Percentiles rank a stretch among this genome's conserved stretches.
Conservation (phyloP, 2,888 invertebrate genomes). For the Rhamphomyia laevipes region DNA sequence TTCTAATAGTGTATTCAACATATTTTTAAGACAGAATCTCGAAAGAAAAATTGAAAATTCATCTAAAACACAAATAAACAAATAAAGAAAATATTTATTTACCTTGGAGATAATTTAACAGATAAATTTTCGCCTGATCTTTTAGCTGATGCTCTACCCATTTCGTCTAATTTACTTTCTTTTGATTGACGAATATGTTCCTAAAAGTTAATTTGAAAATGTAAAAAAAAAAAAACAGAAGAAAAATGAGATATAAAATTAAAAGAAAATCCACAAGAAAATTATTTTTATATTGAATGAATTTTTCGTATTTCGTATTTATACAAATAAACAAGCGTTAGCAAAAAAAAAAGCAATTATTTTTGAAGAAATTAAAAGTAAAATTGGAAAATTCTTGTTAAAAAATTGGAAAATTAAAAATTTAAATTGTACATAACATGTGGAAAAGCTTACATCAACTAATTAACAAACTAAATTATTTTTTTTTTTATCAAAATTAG, state of each 20-base stretch:
- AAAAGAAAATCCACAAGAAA: slow-evolving; percentile 1
- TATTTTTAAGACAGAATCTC: background rate
- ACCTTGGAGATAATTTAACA: slow-evolving; percentile 19
- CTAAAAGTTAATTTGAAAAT: no score
- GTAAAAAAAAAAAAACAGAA: background rate
- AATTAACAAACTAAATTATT: no score
- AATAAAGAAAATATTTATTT: background rate
- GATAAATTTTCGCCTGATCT: slow-evolving; percentile 37
- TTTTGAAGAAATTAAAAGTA: no score
- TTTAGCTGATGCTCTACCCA: slow-evolving; percentile 40
- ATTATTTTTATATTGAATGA: slow-evolving; percentile 3
- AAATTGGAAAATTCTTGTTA: no score
- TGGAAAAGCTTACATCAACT: no score
- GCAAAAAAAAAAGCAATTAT: background rate
- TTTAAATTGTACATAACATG: no score
- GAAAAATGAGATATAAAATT: background rate
- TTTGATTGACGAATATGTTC: slow-evolving; percentile 67
- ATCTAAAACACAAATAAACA: background rate
- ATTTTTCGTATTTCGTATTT: background rate
- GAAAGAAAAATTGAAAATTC: background rate
- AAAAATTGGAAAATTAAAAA: no score
- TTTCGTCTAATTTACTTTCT: slow-evolving; percentile 63
- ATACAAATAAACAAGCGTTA: slow-evolving; percentile 10
- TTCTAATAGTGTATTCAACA: no score
- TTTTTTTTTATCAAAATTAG: no score